Evolutionary conservation across 2,797 vertebrate genomes (phyloP).

Genomic region (Hippopotamyrus pictus): DNA sequence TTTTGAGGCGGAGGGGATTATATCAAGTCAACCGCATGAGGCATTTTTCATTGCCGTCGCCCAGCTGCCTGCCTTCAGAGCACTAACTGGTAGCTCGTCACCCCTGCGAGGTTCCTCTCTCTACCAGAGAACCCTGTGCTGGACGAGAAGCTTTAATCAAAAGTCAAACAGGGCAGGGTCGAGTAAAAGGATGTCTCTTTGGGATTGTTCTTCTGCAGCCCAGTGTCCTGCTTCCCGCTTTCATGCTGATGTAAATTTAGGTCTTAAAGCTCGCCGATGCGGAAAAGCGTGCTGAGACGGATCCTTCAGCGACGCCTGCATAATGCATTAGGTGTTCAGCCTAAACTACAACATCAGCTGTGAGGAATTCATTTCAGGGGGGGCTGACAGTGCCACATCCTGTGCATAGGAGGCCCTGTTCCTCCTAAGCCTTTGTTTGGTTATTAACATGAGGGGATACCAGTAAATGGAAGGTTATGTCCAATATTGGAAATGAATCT

Average conservation of each 20-base stretch:
- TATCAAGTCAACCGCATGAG: not conserved
- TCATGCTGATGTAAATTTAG: not conserved
- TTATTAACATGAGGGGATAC: not conserved
- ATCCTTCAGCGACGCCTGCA: not conserved
- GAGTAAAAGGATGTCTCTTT: not conserved
- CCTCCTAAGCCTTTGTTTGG: not conserved
- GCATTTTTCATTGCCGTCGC: not conserved
- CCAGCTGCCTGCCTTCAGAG: not conserved
- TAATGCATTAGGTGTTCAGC: constrained; percentile 14
- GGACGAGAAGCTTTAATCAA: not conserved
- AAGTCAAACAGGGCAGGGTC: not conserved
- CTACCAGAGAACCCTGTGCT: not conserved
- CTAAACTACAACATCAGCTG: not conserved
- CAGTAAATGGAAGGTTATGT: not conserved
- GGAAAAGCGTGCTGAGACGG: not conserved
- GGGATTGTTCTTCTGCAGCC: not conserved
- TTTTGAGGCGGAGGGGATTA: not conserved
- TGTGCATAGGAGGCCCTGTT: not conserved
- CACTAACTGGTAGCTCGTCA: not conserved
- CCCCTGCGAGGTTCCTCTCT: not conserved
- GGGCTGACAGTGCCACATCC: not conserved
- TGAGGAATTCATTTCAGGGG: not conserved
- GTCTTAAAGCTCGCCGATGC: not conserved
- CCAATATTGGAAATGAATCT: not conserved
- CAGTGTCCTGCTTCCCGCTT: not conserved